Evolutionary conservation across 2,888 invertebrate species (phyloP), one percentile per base, ranked within the genome.

Genomic region (Drosophila conformis): DNA sequence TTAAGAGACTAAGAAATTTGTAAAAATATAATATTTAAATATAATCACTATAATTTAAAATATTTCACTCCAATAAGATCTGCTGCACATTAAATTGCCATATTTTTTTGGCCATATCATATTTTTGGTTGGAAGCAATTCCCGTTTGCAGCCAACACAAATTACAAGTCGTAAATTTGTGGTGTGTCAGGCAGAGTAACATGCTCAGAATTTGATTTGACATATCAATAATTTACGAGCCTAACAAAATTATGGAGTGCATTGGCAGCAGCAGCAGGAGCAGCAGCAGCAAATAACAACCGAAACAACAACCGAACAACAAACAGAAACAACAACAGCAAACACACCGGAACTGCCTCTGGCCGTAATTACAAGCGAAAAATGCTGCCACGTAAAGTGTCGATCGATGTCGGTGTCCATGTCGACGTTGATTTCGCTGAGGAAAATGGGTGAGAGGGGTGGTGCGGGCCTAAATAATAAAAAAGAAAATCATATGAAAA

Each of bases 191-290:
- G 46, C 62, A 58, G 67, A 72, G 62, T 78, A 83, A 78, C 87
- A 65, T 64, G 84, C 54, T 52, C 72, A 78, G 76, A 81, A 81
- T 90, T 86, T 90, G 87, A 87, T 87, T 87, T 84, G 90, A 80
- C 85, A 89, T 76, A 83, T 88, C 88, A 80, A 86, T 86, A 89
- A 90, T 87, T 90, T 87, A 78, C 68, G 78, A 78, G 73, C 59
- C 64, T 82, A 77, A 72, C 78, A 69, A 78, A 89, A 87, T 89
- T 87, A 84, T 82, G 80, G 68, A 76, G 78, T 74, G 49, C 67
- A 68, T 57, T 60, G 48, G 60, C 64, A 53, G 25, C 67, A 46
- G 21, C 56, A 51, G n/a, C 40, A n/a, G 10, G n/a, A 11, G 5
- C n/a, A 38, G n/a, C 40, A 40, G 40, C 2, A 42, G 36, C 58